Evolutionary conservation across 2,797 vertebrate species (phyloP).

Genomic region (Tenualosa thibaudeaui): DNA sequence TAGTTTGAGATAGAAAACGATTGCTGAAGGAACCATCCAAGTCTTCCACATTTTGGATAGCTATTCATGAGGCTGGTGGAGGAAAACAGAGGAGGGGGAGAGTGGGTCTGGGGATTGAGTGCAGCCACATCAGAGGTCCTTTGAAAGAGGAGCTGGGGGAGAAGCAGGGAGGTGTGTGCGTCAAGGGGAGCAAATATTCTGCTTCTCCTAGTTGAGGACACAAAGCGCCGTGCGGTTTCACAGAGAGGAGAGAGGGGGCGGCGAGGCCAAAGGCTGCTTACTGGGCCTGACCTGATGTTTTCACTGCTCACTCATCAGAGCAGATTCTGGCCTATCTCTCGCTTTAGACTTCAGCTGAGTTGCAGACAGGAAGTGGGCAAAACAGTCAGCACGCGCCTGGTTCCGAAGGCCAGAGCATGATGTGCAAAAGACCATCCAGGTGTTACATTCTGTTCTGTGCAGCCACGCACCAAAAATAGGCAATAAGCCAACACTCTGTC

Average conservation of each 20-base stretch:
- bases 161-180: background rate
- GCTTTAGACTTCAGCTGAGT: slow-evolving; percentile 5
- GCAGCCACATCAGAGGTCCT: slow-evolving; percentile 30
- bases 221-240: slow-evolving; percentile 62
- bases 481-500: background rate
- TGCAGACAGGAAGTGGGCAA: slow-evolving; percentile 12
- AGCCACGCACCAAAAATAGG: background rate
- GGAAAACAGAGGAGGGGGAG: slow-evolving; percentile 29
- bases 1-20: background rate
- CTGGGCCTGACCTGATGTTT: slow-evolving; percentile 60
- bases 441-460: slow-evolving; percentile 11
- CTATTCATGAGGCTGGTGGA: slow-evolving; percentile 17
- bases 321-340: slow-evolving; percentile 22
- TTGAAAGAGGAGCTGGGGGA: slow-evolving; percentile 57
- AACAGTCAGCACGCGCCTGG: background rate
- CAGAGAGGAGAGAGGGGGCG: slow-evolving; percentile 1
- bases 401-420: background rate
- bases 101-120: background rate
- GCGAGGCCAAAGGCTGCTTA: slow-evolving; percentile 51
- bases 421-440: slow-evolving; percentile 2
- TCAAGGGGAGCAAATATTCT: slow-evolving; percentile 43
- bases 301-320: slow-evolving; percentile 60
- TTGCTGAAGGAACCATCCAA: background rate
- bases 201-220: slow-evolving; percentile 54
- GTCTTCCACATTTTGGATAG: background rate